Conservation (phyloP, 1,140 invertebrate species). For the Zaprionus lachaisei region DNA sequence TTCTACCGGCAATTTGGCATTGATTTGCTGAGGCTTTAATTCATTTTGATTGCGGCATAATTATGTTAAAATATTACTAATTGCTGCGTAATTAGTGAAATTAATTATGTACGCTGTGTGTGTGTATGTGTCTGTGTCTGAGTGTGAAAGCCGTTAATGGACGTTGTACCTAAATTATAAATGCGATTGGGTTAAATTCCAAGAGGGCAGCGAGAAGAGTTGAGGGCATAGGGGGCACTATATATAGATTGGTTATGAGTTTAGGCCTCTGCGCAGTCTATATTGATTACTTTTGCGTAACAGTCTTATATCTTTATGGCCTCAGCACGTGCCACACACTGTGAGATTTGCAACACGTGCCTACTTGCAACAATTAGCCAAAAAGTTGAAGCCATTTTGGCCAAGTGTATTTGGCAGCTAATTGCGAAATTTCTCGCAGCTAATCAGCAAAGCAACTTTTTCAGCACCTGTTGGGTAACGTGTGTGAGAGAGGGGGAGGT, state of each 20-base stretch:
- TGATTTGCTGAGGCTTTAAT: constrained; percentile 11
- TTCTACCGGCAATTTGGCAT: constrained; percentile 1
- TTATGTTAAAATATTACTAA: constrained; percentile 21
- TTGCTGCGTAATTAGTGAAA: constrained; percentile 26
- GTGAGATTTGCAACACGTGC: constrained; percentile 38
- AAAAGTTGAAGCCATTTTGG: constrained; percentile 40
- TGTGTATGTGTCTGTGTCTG: neutral
- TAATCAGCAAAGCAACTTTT: constrained; percentile 58
- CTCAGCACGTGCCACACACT: neutral
- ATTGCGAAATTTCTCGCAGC: constrained; percentile 70
- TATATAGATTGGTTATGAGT: neutral
- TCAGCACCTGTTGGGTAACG: constrained; percentile 3
- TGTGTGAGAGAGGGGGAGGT: neutral
- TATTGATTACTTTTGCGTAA: neutral
- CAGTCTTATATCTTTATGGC: neutral
- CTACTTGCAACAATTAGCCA: constrained; percentile 8
- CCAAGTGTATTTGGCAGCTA: constrained; percentile 40
- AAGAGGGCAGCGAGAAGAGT: neutral
- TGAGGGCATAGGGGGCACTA: neutral
- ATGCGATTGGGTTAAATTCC: neutral
- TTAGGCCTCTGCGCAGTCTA: neutral
- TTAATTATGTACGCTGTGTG: constrained; percentile 9
- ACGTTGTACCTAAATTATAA: neutral
- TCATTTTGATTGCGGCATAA: constrained; percentile 7
- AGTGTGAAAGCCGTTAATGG: constrained; percentile 3